Conservation (phyloP, 2,888 invertebrate species). For the Monopis laevigella region DNA sequence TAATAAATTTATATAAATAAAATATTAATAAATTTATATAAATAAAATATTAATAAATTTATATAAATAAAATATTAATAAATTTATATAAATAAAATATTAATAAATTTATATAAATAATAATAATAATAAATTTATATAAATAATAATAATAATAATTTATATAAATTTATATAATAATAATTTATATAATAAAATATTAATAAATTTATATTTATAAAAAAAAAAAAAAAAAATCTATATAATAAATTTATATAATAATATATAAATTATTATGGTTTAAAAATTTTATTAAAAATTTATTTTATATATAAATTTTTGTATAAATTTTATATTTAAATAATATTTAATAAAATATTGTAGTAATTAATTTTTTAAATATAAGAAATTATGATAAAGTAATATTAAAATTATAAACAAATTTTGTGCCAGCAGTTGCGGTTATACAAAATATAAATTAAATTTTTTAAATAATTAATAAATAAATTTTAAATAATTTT, state of each 20-base stretch:
- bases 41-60: slow-evolving; percentile 46
- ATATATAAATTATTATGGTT: slow-evolving; percentile 56
- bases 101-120: slow-evolving; percentile 23
- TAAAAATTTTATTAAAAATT: slow-evolving; percentile 52
- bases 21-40: slow-evolving; percentile 22
- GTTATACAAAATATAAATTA: slow-evolving; percentile 70
- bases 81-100: slow-evolving; percentile 22
- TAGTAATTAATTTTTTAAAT: slow-evolving; percentile 62
- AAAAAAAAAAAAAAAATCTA: slow-evolving; percentile 46
- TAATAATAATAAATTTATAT: slow-evolving; percentile 34
- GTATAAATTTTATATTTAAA: slow-evolving; percentile 47
- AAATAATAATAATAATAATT: slow-evolving; percentile 26
- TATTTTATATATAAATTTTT: slow-evolving; percentile 68
- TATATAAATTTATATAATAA: slow-evolving; percentile 21
- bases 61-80: slow-evolving; percentile 35
- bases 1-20: slow-evolving; percentile 23
- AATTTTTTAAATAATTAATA: slow-evolving; percentile 59
- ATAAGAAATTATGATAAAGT: slow-evolving; percentile 70
- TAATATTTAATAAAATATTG: slow-evolving; percentile 22
- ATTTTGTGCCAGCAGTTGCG: slow-evolving; percentile 78
- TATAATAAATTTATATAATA: slow-evolving; percentile 25
- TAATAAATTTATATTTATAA: slow-evolving; percentile 23
- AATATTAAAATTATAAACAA: slow-evolving; percentile 66
- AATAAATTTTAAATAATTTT: slow-evolving; percentile 53
- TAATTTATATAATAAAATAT: slow-evolving; percentile 24